Evolutionary conservation across 2,888 invertebrate species (phyloP), one percentile per base, ranked within the genome.

Genomic region (Aelia acuminata): DNA sequence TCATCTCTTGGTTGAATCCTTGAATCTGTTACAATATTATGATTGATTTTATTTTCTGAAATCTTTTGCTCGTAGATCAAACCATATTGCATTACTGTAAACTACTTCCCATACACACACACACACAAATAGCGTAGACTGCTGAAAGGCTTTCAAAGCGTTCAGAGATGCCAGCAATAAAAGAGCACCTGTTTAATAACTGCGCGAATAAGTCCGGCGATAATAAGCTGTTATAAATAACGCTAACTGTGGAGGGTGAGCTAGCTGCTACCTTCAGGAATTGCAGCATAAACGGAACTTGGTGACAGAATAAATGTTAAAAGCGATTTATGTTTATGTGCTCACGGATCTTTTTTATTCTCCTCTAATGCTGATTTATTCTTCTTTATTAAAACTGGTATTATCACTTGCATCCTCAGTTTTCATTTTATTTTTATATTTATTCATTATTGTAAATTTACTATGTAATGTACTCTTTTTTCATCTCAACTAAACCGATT

Each of bases 241-340:
- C n/a, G 11, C 22, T 43, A 80, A 80, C 39, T 11, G 80, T 43
- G 43, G n/a, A 80, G 43, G 80, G 1, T 70, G 26, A 80, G 80
- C 43, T 43, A 80, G n/a, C 80, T 43, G n/a, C 80, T 43, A 35
- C 13, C 43, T 47, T 43, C 80, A n/a, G 22, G 80, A 80, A 80
- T 80, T 80, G 80, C 80, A 43, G n/a, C 80, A 80, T 80, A 80
- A 80, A 80, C 80, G 80, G 80, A 80, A 80, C 80, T 80, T 47
- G 80, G 80, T 43, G 43, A 80, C 80, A 43, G 43, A 43, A 80
- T 80, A 80, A 80, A 80, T 80, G 80, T 80, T 80, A 43, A 70
- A 22, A 43, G 80, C 80, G 80, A 80, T 80, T 80, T 80, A 80
- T 80, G 80, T 80, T 70, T 70, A 70, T 70, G 63, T 70, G 31